Conservation (phyloP, 1,140 invertebrate genomes). For the Drosophila obscura region DNA sequence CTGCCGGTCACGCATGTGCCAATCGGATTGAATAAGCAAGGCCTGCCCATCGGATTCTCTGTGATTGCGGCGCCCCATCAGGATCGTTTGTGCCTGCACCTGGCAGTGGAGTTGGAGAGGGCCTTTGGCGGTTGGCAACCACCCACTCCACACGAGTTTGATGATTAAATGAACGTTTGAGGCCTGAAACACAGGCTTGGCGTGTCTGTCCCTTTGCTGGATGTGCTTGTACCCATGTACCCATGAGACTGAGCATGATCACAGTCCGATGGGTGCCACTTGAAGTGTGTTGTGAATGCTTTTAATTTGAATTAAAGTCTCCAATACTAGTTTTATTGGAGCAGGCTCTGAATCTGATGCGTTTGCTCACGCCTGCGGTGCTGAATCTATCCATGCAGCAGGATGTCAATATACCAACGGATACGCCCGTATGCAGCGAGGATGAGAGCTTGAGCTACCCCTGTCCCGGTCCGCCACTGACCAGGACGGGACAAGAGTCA, state of each 20-base stretch:
- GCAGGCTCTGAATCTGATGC: no score
- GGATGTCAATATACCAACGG: slow-evolving; percentile 92
- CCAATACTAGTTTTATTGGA: no score
- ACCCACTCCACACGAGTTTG: slow-evolving; percentile 56
- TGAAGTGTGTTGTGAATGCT: no score
- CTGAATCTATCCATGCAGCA: no score
- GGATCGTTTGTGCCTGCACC: slow-evolving; percentile 90
- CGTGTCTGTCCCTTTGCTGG: no score
- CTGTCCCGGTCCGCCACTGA: slow-evolving; percentile 34
- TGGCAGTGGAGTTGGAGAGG: slow-evolving; percentile 91
- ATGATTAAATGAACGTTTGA: slow-evolving; percentile 3
- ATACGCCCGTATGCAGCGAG: slow-evolving; percentile 85
- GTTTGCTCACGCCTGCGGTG: no score
- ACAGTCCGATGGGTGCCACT: no score
- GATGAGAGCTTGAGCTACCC: slow-evolving; percentile 73
- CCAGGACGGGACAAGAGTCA: slow-evolving; percentile 40
- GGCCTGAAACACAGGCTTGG: no score
- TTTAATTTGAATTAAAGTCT: no score
- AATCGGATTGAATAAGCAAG: slow-evolving; percentile 87
- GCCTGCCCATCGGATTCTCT: slow-evolving; percentile 91
- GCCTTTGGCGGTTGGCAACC: slow-evolving; percentile 91
- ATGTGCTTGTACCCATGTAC: no score
- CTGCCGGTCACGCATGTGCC: slow-evolving; percentile 91
- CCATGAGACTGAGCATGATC: no score
- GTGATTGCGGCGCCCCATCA: slow-evolving; percentile 87